Evolutionary conservation across 2,797 vertebrate genomes (phyloP).

Genomic region (Gila robusta): DNA sequence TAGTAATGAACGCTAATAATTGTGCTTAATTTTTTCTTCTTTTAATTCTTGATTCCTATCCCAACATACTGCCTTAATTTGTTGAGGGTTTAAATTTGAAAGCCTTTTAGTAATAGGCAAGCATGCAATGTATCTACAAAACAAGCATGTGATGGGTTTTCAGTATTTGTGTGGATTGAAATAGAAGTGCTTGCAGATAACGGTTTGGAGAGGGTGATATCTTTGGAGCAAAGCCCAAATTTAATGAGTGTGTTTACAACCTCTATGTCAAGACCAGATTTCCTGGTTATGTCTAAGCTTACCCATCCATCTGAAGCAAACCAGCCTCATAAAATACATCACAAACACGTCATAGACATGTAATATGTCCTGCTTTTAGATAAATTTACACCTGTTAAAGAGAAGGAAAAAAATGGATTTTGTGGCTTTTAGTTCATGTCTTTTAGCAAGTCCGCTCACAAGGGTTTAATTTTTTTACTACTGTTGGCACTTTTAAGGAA

Average conservation of each 20-base stretch:
- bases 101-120: conserved; percentile 10
- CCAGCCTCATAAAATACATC: not conserved
- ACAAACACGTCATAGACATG: not conserved
- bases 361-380: not conserved
- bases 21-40: not conserved
- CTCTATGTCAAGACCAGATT: conserved; percentile 16
- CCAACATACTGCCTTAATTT: not conserved
- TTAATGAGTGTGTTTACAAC: conserved; percentile 32
- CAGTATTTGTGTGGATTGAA: conserved; percentile 31
- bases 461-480: not conserved
- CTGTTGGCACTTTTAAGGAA: not conserved
- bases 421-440: not conserved
- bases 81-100: too few relatives aligned
- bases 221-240: conserved; percentile 45
- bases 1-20: not conserved
- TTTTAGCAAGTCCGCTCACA: not conserved
- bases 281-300: not conserved
- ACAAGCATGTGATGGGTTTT: conserved; percentile 27
- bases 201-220: conserved; percentile 41
- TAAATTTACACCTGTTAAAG: not conserved
- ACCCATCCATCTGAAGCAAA: conserved; percentile 9
- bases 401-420: not conserved
- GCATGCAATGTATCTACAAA: not conserved
- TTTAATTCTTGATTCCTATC: not conserved
- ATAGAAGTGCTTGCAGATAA: conserved; percentile 27